Evolutionary conservation across 2,797 vertebrate genomes (phyloP).

Genomic region (Sebastes matsubarae): DNA sequence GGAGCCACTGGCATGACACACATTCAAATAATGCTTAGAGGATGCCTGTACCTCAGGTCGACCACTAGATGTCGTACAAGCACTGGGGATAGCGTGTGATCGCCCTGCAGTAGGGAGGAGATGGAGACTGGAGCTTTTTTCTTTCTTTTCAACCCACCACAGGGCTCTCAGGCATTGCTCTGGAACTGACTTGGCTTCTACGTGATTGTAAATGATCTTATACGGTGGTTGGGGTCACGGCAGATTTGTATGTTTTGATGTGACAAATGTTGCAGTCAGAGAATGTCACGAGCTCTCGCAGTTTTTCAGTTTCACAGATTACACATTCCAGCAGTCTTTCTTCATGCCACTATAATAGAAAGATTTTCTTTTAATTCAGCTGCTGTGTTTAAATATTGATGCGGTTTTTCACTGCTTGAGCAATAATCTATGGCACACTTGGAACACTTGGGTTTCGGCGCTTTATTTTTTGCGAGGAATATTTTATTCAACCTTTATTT

Average conservation of each 20-base stretch:
- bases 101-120: background rate
- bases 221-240: background rate
- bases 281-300: background rate
- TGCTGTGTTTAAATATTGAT: conserved; percentile 18
- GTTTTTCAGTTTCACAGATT: background rate
- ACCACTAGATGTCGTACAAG: conserved; percentile 69
- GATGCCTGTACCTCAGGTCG: background rate
- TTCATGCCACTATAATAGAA: background rate
- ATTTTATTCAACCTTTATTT: conserved; percentile 24
- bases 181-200: background rate
- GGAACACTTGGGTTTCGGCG: background rate
- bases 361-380: background rate
- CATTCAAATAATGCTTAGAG: background rate
- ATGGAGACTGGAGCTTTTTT: background rate
- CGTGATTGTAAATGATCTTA: background rate
- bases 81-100: background rate
- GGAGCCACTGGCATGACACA: conserved; percentile 13
- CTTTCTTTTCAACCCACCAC: background rate
- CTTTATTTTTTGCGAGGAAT: background rate
- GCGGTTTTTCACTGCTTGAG: background rate
- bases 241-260: background rate
- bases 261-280: background rate
- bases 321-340: background rate
- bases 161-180: background rate
- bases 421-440: background rate